A percentile compares a stretch with the other conserved stretches of the same genome.
phyloP scores from a whole-genome alignment of 23 tunicate genomes.

The Ciona savignyi region DNA sequence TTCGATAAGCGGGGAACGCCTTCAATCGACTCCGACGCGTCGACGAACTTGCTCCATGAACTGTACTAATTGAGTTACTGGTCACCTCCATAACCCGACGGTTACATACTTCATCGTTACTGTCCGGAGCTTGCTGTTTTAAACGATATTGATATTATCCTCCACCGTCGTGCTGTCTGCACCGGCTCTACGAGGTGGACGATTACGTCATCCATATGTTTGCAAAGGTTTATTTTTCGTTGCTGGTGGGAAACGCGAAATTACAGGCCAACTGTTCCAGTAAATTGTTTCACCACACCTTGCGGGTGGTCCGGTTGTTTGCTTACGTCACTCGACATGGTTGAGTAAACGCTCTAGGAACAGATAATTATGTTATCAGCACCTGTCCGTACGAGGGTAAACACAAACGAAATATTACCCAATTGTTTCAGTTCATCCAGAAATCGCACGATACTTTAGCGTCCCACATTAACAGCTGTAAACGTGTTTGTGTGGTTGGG shows the following conservation, averaged over 20 bases:
- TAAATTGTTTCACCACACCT: neutral
- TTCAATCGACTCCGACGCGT: neutral
- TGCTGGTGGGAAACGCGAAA: too few species aligned
- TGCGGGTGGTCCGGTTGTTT: constrained; percentile 1
- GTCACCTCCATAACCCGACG: neutral
- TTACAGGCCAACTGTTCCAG: neutral
- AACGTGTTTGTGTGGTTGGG: too few species aligned
- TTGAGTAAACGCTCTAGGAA: neutral
- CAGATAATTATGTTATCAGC: neutral
- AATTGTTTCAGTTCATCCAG: too few species aligned
- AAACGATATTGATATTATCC: neutral
- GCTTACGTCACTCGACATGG: neutral
- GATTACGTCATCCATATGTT: neutral
- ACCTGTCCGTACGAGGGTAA: neutral
- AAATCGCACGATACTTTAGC: too few species aligned
- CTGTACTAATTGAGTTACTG: neutral
- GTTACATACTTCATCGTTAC: neutral
- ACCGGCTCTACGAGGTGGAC: neutral
- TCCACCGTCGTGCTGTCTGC: neutral
- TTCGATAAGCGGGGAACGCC: neutral
- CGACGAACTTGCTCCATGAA: neutral
- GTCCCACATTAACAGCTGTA: too few species aligned
- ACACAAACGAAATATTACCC: neutral
- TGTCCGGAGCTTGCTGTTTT: neutral
- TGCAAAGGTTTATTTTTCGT: too few species aligned